These are phyloP conservation scores for Sisor rabdophorus DNA, from an alignment of 2,113 vertebrate species.

Conservation along the genomic window DNA sequence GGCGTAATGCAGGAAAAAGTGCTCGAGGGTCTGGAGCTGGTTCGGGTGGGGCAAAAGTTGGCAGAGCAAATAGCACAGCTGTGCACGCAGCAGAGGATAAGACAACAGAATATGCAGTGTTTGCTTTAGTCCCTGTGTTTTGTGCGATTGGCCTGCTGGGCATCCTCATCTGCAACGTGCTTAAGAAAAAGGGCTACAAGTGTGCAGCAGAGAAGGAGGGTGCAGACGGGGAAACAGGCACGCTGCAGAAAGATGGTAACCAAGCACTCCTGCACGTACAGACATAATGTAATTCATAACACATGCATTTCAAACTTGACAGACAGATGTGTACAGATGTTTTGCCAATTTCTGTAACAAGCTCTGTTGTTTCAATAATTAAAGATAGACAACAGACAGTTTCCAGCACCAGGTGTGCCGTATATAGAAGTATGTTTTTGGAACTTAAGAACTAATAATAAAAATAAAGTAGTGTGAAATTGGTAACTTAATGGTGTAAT, in stretches of 20 bases:
- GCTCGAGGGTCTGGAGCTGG: constrained; percentile 33
- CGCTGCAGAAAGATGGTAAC: constrained; percentile 73
- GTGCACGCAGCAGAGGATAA: constrained; percentile 72
- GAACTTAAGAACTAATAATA: no score
- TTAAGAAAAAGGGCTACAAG: constrained; percentile 90
- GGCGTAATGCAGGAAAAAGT: constrained; percentile 61
- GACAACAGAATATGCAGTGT: constrained; percentile 77
- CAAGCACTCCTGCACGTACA: constrained; percentile 22
- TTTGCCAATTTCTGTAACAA: no score
- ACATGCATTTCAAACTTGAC: no score
- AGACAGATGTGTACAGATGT: not conserved
- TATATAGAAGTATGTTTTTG: no score
- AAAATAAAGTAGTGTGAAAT: no score
- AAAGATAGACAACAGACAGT: no score
- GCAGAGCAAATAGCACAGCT: constrained; percentile 65
- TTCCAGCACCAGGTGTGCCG: no score
- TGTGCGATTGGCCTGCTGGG: constrained; percentile 90
- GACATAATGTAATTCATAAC: not conserved
- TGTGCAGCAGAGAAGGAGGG: constrained; percentile 82
- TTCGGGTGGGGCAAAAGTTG: constrained; percentile 32
- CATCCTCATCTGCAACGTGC: constrained; percentile 89
- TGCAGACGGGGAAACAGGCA: constrained; percentile 60
- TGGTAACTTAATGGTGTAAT: no score
- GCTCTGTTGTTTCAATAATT: no score
- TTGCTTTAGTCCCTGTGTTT: constrained; percentile 89